phyloP scores from a whole-genome alignment of 2,888 invertebrate species.

The Phymatocera aterrima region DNA sequence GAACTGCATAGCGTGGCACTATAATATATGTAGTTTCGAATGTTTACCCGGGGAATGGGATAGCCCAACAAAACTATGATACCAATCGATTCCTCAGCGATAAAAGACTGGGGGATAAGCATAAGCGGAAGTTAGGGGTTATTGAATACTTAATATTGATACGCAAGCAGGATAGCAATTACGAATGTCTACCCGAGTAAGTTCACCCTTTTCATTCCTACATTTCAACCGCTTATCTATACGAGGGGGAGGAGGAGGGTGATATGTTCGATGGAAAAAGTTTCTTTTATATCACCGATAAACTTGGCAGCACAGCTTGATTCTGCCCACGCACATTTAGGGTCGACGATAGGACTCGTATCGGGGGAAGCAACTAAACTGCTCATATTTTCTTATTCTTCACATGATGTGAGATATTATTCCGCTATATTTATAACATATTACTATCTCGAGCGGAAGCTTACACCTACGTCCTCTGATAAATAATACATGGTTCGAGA shows the following conservation, averaged over 20 bases:
- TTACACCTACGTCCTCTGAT: too few species aligned
- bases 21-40: too few species aligned
- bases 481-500: too few species aligned
- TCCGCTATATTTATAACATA: too few species aligned
- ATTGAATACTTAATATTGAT: slow-evolving; percentile 32
- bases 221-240: background rate
- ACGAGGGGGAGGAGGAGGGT: background rate
- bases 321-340: too few species aligned
- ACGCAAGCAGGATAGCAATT: background rate
- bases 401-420: too few species aligned
- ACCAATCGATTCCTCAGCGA: background rate
- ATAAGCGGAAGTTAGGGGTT: background rate
- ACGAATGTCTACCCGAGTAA: background rate
- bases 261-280: background rate
- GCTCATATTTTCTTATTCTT: background rate
- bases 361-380: background rate
- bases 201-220: background rate
- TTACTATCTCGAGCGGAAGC: too few species aligned
- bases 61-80: background rate
- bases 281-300: background rate
- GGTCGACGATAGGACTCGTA: background rate
- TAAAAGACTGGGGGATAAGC: background rate
- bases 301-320: too few species aligned
- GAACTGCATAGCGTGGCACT: too few species aligned
- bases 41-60: background rate